Conservation (phyloP, 2,797 vertebrate species). For the Yasuhikotakia modesta region DNA sequence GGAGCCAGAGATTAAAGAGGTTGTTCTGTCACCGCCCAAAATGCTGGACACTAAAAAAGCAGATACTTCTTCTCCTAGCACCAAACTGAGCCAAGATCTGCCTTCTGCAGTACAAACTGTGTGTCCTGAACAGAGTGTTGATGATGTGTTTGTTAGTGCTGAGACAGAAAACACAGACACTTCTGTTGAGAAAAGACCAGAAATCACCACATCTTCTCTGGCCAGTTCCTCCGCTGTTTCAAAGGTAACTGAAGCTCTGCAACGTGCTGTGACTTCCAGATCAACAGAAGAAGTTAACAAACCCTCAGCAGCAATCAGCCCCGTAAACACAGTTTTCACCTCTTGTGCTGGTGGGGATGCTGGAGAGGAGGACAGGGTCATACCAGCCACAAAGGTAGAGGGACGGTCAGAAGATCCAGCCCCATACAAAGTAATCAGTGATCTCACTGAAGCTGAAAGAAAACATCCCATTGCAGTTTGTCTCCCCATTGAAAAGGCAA, state of each 20-base stretch:
- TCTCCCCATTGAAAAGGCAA: conserved; percentile 21
- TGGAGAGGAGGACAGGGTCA: conserved; percentile 4
- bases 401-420: background rate
- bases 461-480: conserved; percentile 8
- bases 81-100: conserved; percentile 5
- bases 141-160: background rate
- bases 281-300: background rate
- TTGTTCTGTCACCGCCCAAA: background rate
- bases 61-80: background rate
- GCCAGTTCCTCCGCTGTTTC: background rate
- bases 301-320: background rate
- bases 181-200: background rate
- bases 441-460: background rate
- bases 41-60: background rate
- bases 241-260: conserved; percentile 5
- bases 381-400: background rate
- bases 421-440: background rate
- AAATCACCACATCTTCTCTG: background rate
- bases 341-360: background rate
- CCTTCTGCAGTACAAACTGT: background rate
- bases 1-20: background rate
- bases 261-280: background rate
- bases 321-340: background rate
- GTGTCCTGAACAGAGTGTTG: conserved; percentile 3
- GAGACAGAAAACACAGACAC: conserved; percentile 1